Evolutionary conservation across 1,140 invertebrate species (phyloP).

Genomic region (Diorhabda elongata): DNA sequence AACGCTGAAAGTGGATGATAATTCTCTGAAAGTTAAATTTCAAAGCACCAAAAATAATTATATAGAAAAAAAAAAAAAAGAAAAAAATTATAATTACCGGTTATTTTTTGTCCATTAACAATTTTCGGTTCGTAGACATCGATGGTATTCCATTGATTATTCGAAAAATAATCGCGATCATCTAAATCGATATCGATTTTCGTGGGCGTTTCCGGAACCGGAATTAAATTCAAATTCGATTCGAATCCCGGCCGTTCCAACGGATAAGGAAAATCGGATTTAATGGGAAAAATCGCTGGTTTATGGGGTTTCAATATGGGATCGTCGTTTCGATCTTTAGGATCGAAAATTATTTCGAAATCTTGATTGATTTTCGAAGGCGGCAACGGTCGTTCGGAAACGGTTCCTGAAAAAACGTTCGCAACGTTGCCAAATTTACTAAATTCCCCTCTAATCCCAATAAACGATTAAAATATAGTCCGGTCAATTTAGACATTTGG

Average conservation of each 20-base stretch:
- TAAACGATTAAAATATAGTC: too few species aligned
- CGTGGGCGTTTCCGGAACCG: constrained; percentile 45
- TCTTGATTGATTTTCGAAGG: constrained; percentile 47
- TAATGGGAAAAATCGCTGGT: constrained; percentile 45
- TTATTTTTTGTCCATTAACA: constrained; percentile 28
- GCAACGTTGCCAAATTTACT: too few species aligned
- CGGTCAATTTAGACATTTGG: too few species aligned
- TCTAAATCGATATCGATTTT: constrained; percentile 22
- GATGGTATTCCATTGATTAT: constrained; percentile 45
- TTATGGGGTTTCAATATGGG: constrained; percentile 50
- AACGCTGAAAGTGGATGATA: too few species aligned
- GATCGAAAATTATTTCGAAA: constrained; percentile 48
- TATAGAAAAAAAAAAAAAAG: too few species aligned
- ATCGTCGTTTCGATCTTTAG: constrained; percentile 49
- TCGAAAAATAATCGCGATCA: constrained; percentile 30
- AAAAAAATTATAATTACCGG: background rate
- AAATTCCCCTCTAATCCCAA: too few species aligned
- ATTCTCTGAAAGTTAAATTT: too few species aligned
- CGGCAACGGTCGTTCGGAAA: constrained; percentile 54
- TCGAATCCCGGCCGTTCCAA: constrained; percentile 52
- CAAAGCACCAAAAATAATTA: too few species aligned
- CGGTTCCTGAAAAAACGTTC: constrained; percentile 38
- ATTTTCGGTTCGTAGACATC: constrained; percentile 36
- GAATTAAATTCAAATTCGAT: constrained; percentile 38
- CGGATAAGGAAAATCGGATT: constrained; percentile 59